Percentiles rank a stretch among this genome's conserved stretches.
phyloP scores from a whole-genome alignment of 2,797 vertebrate genomes.

The Neosalanx taihuensis region DNA sequence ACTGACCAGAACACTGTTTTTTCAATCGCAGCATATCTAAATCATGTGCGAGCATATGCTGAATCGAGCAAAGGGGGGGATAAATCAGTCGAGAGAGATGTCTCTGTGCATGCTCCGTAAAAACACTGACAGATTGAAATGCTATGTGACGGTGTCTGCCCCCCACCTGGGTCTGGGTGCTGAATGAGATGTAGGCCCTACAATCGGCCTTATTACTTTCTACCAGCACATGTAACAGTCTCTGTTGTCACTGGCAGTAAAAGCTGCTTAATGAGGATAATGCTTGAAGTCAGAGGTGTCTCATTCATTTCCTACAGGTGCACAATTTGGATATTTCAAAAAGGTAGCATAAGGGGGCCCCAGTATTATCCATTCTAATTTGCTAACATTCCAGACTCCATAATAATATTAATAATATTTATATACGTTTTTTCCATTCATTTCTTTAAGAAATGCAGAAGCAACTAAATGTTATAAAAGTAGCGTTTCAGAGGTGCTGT shows the following conservation, averaged over 20 bases:
- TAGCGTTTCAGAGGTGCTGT: no score
- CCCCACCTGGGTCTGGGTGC: slow-evolving; percentile 10
- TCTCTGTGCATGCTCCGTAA: slow-evolving; percentile 1
- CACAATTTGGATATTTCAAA: background rate
- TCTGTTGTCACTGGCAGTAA: background rate
- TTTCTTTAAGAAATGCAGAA: no score
- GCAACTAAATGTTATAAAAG: background rate
- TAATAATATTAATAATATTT: no score
- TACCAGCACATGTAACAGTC: background rate
- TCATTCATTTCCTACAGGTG: background rate
- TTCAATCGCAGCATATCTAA: slow-evolving; percentile 13
- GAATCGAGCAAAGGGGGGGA: background rate
- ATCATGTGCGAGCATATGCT: slow-evolving; percentile 8
- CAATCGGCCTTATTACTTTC: no score
- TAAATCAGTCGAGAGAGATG: slow-evolving; percentile 26
- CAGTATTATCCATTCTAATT: no score
- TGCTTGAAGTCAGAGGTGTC: no score
- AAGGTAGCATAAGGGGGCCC: no score
- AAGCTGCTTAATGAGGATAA: no score
- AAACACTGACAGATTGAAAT: slow-evolving; percentile 16
- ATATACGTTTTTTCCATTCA: no score
- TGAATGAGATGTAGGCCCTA: background rate
- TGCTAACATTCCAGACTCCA: no score
- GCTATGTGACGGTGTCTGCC: slow-evolving; percentile 1
- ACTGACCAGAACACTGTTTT: background rate